Conservation (phyloP, 2,888 invertebrate species). For the Ephialtes manifestator region DNA sequence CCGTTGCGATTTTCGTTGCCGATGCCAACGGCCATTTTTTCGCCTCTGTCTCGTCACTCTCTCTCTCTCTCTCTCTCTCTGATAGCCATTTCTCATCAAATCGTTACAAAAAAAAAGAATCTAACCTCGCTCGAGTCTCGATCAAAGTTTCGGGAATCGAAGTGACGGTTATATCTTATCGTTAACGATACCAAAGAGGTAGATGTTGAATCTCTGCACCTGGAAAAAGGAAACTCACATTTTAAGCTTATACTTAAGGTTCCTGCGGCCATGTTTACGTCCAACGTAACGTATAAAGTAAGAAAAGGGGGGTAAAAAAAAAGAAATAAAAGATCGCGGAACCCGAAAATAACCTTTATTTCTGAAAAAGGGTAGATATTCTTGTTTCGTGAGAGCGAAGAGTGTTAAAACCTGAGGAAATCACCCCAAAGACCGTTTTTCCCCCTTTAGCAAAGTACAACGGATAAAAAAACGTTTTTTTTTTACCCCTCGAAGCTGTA, state of each 20-base stretch:
- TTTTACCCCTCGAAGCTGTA: constrained; percentile 68
- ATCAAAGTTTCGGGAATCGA: constrained; percentile 42
- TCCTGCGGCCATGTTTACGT: constrained; percentile 8
- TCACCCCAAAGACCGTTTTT: constrained; percentile 76
- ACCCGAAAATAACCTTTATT: constrained; percentile 47
- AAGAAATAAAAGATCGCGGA: background rate
- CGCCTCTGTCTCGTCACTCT: constrained; percentile 17
- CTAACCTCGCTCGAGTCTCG: background rate
- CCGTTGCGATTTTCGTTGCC: constrained; percentile 62
- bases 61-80: constrained; percentile 18
- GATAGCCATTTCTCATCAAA: constrained; percentile 23
- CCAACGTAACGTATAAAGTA: constrained; percentile 18
- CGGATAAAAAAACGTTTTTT: constrained; percentile 27
- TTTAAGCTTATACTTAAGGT: background rate
- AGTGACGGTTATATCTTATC: constrained; percentile 71
- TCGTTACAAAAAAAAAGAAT: constrained; percentile 23
- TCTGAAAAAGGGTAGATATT: constrained; percentile 73
- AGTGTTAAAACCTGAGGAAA: constrained; percentile 74
- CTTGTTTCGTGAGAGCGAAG: constrained; percentile 58
- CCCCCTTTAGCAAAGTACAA: constrained; percentile 64
- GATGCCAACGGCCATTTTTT: constrained; percentile 49
- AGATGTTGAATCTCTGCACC: constrained; percentile 60
- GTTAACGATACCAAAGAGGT: constrained; percentile 59
- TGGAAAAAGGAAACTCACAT: constrained; percentile 60
- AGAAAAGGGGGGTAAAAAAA: constrained; percentile 16